These are phyloP conservation scores for Gorilla gorilla DNA, from an alignment of 2,113 vertebrate species.

Conservation along the genomic window DNA sequence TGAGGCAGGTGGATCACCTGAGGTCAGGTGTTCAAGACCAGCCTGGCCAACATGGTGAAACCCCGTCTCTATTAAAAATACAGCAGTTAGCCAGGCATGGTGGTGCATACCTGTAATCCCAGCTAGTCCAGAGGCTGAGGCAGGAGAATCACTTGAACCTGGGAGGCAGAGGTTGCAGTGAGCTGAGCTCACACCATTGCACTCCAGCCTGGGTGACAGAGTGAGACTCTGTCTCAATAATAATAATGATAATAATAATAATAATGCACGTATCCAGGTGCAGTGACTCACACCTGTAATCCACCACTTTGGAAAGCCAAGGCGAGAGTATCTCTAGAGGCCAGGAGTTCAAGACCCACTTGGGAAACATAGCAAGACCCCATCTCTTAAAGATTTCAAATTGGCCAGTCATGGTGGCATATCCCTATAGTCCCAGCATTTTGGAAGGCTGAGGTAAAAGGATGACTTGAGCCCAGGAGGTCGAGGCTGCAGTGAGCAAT, in stretches of 20 bases:
- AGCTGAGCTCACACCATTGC: too few relatives aligned
- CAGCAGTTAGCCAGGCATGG: not conserved
- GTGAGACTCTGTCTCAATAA: not conserved
- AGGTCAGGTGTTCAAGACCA: not conserved
- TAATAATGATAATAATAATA: too few relatives aligned
- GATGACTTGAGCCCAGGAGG: too few relatives aligned
- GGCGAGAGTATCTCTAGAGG: not conserved
- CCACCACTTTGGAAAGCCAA: not conserved
- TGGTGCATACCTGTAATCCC: not conserved
- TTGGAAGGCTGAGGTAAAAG: too few relatives aligned
- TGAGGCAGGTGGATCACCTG: not conserved
- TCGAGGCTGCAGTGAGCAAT: too few relatives aligned
- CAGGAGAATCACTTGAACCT: not conserved
- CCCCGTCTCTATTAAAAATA: not conserved
- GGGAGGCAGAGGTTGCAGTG: not conserved
- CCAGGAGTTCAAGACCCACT: not conserved
- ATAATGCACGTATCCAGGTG: too few relatives aligned
- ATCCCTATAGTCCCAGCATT: too few relatives aligned
- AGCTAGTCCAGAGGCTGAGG: not conserved
- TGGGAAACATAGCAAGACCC: too few relatives aligned
- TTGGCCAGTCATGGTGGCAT: too few relatives aligned
- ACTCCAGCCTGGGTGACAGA: not conserved
- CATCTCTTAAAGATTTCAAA: too few relatives aligned
- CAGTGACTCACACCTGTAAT: too few relatives aligned
- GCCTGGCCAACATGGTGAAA: not conserved